Conservation (phyloP, 1,140 invertebrate species). For the Zaprionus lachaisei region DNA sequence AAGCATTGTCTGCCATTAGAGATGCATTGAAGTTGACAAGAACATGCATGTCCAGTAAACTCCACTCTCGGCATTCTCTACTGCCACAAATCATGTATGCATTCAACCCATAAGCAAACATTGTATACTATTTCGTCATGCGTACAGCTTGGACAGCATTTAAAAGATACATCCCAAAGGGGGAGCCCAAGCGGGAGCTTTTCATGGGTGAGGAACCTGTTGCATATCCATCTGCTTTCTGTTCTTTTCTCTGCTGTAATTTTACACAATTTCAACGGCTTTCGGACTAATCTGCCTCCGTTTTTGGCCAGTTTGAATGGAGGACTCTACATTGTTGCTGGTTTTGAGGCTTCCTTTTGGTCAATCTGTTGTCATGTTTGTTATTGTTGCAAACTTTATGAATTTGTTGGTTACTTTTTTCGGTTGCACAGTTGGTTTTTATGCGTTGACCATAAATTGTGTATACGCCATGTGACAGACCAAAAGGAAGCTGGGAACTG, state of each 20-base stretch:
- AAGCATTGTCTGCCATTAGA: constrained; percentile 27
- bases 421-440: constrained; percentile 6
- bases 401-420: constrained; percentile 28
- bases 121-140: background rate
- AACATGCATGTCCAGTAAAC: constrained; percentile 26
- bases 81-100: background rate
- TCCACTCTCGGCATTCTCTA: background rate
- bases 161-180: constrained; percentile 5
- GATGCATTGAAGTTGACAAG: constrained; percentile 28
- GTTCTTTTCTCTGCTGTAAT: constrained; percentile 16
- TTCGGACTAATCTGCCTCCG: constrained; percentile 21
- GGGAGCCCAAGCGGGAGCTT: background rate
- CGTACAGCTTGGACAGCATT: background rate
- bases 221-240: constrained; percentile 18
- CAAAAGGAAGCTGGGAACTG: background rate
- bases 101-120: background rate
- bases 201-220: constrained; percentile 17
- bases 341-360: constrained; percentile 14
- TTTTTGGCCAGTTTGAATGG: constrained; percentile 14
- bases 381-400: constrained; percentile 23
- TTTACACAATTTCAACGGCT: constrained; percentile 23
- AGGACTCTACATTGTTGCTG: background rate
- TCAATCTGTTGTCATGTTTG: constrained; percentile 21
- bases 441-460: constrained; percentile 22
- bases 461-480: constrained; percentile 18